Evolutionary conservation across 2,888 invertebrate genomes (phyloP), one percentile per base, ranked within the genome.

Genomic region (Cosmia pyralina): DNA sequence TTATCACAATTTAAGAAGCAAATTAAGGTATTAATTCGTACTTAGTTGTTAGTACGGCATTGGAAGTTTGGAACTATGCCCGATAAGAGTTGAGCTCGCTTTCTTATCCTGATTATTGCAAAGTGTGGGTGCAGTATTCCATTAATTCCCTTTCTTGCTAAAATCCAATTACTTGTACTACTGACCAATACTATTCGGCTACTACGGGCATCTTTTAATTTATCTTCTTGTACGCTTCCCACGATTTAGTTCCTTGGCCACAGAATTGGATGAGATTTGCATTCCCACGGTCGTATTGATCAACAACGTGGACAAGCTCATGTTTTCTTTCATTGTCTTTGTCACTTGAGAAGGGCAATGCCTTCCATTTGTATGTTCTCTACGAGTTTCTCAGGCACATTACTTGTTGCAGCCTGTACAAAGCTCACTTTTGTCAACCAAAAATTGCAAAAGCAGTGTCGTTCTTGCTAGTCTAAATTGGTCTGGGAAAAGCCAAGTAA

Each of bases 251-350:
- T 44, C 44, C 13, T 60, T 19, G 22, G 13, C 17, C 13, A 15
- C 28, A 22, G 7, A 57, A 57, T 66, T 38, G 44, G 34, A 28
- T 64, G 6, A 68, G 66, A 65, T 70, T 69, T 70, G 11, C 64
- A 50, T 76, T 85, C 78, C 72, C 84, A 85, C 81, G 68, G 59
- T 60, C 19, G 0, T 81, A 58, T 78, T 81, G 77, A 76, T 83
- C 70, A 85, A 85, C 75, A 80, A 48, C 22, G 44, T 28, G 72
- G 55, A 75, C 69, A 74, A 66, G 58, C 75, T 77, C 58, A 53
- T 77, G 77, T 80, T 80, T 63, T 68, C 28, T 65, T 70, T 55
- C 66, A 76, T 82, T 81, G 82, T 83, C 57, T 80, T 62, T 58
- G n/a, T 17, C n/a, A 73, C 6, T 58, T 46, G 66, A 57, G 38